Percentiles rank a stretch among this genome's conserved stretches.
These are phyloP conservation scores for Tachystola acroxantha DNA, from an alignment of 2,888 invertebrate species.

Conservation along the genomic window DNA sequence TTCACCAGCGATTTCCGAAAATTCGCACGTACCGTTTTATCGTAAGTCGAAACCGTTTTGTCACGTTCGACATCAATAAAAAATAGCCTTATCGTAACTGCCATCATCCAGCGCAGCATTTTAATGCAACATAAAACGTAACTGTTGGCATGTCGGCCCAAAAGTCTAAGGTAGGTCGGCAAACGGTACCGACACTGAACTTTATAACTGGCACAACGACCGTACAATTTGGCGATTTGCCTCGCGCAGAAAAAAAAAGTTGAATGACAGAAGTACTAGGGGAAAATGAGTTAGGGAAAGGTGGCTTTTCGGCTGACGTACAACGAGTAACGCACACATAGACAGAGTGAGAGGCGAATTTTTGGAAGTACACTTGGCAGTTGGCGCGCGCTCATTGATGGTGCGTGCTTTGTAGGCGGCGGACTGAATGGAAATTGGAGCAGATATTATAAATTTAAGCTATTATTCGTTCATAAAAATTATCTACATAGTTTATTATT, in stretches of 20 bases:
- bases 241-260: slow-evolving; percentile 58
- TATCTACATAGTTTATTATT: no score
- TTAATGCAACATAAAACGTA: slow-evolving; percentile 66
- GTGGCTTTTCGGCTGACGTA: slow-evolving; percentile 36
- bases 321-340: slow-evolving; percentile 20
- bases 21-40: not conserved
- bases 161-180: slow-evolving; percentile 71
- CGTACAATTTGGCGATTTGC: slow-evolving; percentile 49
- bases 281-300: slow-evolving; percentile 63
- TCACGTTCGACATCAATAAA: slow-evolving; percentile 35
- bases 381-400: no score
- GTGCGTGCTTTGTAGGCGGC: no score
- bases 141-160: slow-evolving; percentile 57
- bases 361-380: slow-evolving; percentile 14
- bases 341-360: slow-evolving; percentile 37
- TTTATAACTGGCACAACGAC: slow-evolving; percentile 57
- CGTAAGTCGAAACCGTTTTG: slow-evolving; percentile 5
- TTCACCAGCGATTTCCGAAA: no score
- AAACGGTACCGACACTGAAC: slow-evolving; percentile 69
- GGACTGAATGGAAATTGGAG: no score
- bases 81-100: slow-evolving; percentile 38
- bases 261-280: slow-evolving; percentile 53
- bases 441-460: no score
- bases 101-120: slow-evolving; percentile 57
- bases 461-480: no score